These are phyloP conservation scores for Lynx canadensis DNA, from an alignment of 2,113 vertebrate genomes.

Conservation along the genomic window DNA sequence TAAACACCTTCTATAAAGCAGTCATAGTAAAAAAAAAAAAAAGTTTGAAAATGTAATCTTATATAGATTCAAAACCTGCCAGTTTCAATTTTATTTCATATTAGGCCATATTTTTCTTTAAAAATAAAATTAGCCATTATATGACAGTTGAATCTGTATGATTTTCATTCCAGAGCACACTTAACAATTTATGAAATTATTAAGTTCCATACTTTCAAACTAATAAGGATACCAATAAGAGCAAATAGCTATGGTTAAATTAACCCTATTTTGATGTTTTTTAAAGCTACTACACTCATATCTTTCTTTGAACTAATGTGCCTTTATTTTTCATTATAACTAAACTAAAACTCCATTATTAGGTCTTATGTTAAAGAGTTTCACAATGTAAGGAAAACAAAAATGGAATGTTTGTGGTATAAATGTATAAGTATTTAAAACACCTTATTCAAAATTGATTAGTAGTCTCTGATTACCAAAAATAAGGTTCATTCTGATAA, in stretches of 20 bases:
- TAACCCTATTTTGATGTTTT: background rate
- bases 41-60: background rate
- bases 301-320: background rate
- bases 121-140: background rate
- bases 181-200: background rate
- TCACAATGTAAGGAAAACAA: background rate
- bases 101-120: background rate
- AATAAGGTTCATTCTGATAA: background rate
- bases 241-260: background rate
- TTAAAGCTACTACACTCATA: background rate
- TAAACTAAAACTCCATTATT: slow-evolving; percentile 2
- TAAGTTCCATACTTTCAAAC: background rate
- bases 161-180: background rate
- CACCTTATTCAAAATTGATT: background rate
- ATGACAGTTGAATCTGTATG: background rate
- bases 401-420: background rate
- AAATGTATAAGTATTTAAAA: background rate
- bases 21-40: background rate
- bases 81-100: background rate
- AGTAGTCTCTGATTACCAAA: slow-evolving; percentile 33
- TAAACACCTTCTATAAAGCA: background rate
- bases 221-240: background rate
- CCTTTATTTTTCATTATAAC: slow-evolving; percentile 10
- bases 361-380: background rate
- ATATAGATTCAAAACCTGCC: background rate